Evolutionary conservation across 2,888 invertebrate genomes (phyloP), one percentile per base, ranked within the genome.

Genomic region (Spisula subtruncata): DNA sequence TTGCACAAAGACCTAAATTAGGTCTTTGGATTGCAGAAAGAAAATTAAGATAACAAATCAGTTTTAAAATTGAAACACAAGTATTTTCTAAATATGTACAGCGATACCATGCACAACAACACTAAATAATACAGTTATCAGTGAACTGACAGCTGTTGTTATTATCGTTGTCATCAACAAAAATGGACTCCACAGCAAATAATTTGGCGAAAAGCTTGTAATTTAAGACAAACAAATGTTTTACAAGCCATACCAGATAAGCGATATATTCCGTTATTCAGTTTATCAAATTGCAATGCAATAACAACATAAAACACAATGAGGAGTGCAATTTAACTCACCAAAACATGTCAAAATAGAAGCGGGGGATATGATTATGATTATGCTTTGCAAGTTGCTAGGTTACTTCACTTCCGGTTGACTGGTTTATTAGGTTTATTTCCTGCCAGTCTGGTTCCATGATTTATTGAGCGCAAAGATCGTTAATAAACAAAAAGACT

Each of bases 301-400:
- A 16, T 14, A 51, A 51, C 14, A 51, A 51, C 12, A 51, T 51
- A 51, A 51, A 51, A 51, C 51, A 51, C 51, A 51, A 12, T 51
- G 51, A 51, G 16, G 12, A 51, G 16, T 4, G 16, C 16, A 66
- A 66, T 66, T 66, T 25, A 75, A 75, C 75, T 75, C 32, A 75
- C 75, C 75, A 75, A 75, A 75, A 75, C 75, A 75, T 75, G 75
- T 75, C 71, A 75, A 75, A 75, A 75, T 75, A 75, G 35, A 66
- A 75, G 35, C 75, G 75, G 75, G n/a, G 41, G 35, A 32, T 32
- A 16, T 35, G 60, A 66, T 66, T 75, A 32, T 32, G 35, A 75
- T 75, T 75, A 75, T 75, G 75, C 75, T 75, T 75, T 75, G 75
- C n/a, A 75, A 75, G 75, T 75, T 75, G 75, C 75, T 75, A 75